Base-by-base conservation (phyloP, 2,888 invertebrate genomes). In the Therioaphis trifolii region DNA sequence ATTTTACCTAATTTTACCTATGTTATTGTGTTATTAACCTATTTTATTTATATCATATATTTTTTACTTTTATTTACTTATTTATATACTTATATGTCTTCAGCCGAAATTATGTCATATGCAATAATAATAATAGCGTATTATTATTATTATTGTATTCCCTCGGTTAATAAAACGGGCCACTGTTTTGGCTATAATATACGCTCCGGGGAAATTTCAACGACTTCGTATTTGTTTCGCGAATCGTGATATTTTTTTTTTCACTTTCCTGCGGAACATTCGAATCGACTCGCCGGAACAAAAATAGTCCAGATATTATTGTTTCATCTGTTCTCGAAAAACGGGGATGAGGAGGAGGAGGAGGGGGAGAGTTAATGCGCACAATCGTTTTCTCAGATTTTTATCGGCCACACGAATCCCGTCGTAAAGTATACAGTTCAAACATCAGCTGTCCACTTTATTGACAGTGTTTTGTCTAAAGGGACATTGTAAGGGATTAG, bases 401-500 rank as follows among this genome's bases (percentile, higher is more conserved):
- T 68, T 78, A 78, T 78, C 52, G 52, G 49, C 15, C 43, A 29
- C 40, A 40, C 63, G 35, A 46, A 63, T 58, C 21, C 69, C 14
- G 55, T 40, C 27, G 27, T 69, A 55, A 55, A 78, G 24, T 68
- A 78, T 40, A 40, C 35, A 24, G 52, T 43, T 43, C 46, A 61
- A 46, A 72, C 80, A 80, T 80, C 80, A 46, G 61, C 46, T 80
- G 80, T 46, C 71, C 61, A 35, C 29, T 72, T 72, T 72, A 82
- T 82, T 72, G 80, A 82, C 80, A 72, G 80, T 72, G 80, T 82
- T 82, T 82, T 82, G 80, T 82, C 80, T 72, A 82, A 71, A 82
- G 72, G 49, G 49, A 72, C 61, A 80, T 71, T 82, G 55, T 82
- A 63, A 72, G 46, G 58, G 79, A 58, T 79, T 79, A 79, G 55